These are phyloP conservation scores for Bellardia pandia DNA, from an alignment of 2,888 invertebrate species.

Conservation along the genomic window DNA sequence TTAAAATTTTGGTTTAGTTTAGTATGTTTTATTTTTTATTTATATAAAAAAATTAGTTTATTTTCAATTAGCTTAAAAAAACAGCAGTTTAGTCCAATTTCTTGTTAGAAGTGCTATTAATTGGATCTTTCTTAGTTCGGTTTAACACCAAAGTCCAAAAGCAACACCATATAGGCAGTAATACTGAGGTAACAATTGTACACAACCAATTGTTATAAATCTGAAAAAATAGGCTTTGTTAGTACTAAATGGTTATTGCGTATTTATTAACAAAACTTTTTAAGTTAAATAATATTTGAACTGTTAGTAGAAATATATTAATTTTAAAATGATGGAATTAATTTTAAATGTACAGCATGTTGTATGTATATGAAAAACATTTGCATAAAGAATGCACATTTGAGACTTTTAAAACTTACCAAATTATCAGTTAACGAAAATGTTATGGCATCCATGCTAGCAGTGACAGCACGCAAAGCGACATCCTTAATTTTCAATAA, in stretches of 20 bases:
- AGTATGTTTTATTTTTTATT: slow-evolving; percentile 1
- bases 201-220: slow-evolving; percentile 97
- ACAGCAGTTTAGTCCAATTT: slow-evolving; percentile 41
- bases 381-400: background rate
- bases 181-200: slow-evolving; percentile 87
- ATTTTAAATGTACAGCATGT: too few species aligned
- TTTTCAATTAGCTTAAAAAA: background rate
- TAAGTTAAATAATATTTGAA: too few species aligned
- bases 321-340: too few species aligned
- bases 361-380: background rate
- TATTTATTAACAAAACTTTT: too few species aligned
- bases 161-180: slow-evolving; percentile 93
- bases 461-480: slow-evolving; percentile 86
- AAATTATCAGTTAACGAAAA: slow-evolving; percentile 91
- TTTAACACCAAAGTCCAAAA: slow-evolving; percentile 86
- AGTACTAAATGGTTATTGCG: background rate
- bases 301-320: too few species aligned
- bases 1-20: background rate
- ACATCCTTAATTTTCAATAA: slow-evolving; percentile 87
- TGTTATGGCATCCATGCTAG: slow-evolving; percentile 90
- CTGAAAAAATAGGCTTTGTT: slow-evolving; percentile 84
- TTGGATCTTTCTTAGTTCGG: slow-evolving; percentile 34
- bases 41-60: background rate
- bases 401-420: slow-evolving; percentile 81
- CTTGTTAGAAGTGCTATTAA: background rate